Conservation (phyloP, 2,113 vertebrate genomes). For the Anser cygnoides region DNA sequence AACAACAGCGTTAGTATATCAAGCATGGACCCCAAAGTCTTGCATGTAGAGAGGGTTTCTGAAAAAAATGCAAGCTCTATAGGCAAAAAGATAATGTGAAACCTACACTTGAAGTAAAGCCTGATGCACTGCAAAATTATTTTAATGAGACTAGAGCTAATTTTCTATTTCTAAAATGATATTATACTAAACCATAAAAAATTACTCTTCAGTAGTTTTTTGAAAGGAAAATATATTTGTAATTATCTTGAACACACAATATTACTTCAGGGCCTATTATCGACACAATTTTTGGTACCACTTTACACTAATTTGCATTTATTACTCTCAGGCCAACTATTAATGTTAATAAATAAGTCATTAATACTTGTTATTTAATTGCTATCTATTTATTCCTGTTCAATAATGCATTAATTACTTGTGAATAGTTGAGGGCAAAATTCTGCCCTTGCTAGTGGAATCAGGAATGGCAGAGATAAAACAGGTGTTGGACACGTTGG, state of each 20-base stretch:
- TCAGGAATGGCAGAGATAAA: neutral
- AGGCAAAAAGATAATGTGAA: slow-evolving; percentile 34
- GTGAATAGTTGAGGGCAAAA: slow-evolving; percentile 72
- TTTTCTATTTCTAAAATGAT: slow-evolving; percentile 71
- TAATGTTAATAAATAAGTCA: slow-evolving; percentile 81
- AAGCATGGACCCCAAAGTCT: neutral
- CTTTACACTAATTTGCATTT: slow-evolving; percentile 74
- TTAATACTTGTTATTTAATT: slow-evolving; percentile 80
- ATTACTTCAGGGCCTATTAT: slow-evolving; percentile 74
- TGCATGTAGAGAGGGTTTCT: neutral
- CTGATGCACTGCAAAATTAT: slow-evolving; percentile 60
- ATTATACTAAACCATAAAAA: slow-evolving; percentile 71
- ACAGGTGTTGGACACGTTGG: accelerated
- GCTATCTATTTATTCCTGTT: slow-evolving; percentile 79
- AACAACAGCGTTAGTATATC: neutral
- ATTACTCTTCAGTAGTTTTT: slow-evolving; percentile 56
- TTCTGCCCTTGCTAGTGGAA: slow-evolving; percentile 19
- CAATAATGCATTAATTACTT: slow-evolving; percentile 77
- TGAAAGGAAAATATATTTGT: slow-evolving; percentile 71
- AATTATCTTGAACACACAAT: slow-evolving; percentile 72
- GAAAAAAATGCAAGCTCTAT: neutral
- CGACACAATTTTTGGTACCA: slow-evolving; percentile 67
- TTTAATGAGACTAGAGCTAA: slow-evolving; percentile 64
- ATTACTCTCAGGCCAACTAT: slow-evolving; percentile 74
- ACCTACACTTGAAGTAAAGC: slow-evolving; percentile 49